phyloP scores from a whole-genome alignment of 2,797 vertebrate genomes.

The Taeniopygia guttata region DNA sequence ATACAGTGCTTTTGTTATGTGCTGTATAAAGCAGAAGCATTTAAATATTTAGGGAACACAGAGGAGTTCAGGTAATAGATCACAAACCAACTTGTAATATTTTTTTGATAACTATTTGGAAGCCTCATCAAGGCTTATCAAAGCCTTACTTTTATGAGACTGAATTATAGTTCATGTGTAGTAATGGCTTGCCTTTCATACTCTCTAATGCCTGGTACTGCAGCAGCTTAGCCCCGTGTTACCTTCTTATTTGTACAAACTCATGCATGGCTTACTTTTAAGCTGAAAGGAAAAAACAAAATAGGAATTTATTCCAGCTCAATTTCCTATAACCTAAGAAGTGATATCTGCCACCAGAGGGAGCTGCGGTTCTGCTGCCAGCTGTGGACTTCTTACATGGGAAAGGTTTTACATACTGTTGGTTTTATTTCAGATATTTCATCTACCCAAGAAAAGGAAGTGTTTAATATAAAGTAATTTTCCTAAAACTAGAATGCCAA shows the following conservation, averaged over 20 bases:
- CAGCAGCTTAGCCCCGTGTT: neutral
- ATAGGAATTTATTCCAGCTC: neutral
- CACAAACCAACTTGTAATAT: neutral
- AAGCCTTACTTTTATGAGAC: neutral
- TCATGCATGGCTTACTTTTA: neutral
- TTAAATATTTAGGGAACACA: neutral
- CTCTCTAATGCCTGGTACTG: neutral
- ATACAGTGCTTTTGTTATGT: neutral
- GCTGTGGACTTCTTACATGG: neutral
- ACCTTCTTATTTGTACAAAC: neutral
- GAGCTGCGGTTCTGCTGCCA: neutral
- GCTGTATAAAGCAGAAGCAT: neutral
- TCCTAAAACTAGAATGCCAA: neutral
- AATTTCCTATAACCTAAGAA: neutral
- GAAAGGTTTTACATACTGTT: neutral
- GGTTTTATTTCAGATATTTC: neutral
- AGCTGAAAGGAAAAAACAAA: neutral
- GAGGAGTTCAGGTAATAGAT: neutral
- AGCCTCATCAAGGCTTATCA: neutral
- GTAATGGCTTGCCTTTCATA: neutral
- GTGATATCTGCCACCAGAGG: conserved; percentile 50
- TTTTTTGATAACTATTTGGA: neutral
- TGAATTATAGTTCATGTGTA: neutral
- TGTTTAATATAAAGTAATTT: neutral
- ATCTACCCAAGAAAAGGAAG: neutral